Percentiles rank a stretch among this genome's conserved stretches.
phyloP scores from a whole-genome alignment of 35 echinoderm and acorn worm species.

The Apostichopus parvimensis region DNA sequence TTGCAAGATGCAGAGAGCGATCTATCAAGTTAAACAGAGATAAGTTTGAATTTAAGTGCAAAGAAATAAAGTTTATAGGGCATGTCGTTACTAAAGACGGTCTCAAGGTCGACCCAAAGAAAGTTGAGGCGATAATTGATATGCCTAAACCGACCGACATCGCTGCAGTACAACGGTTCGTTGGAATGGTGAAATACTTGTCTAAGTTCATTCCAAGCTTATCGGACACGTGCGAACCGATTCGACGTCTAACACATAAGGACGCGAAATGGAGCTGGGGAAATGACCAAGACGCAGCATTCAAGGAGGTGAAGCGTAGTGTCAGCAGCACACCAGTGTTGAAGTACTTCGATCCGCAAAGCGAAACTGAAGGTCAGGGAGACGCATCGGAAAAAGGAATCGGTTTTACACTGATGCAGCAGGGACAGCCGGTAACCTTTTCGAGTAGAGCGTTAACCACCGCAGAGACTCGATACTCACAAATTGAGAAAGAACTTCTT shows the following conservation, averaged over 20 bases:
- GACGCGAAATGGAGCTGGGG: constrained; percentile 49
- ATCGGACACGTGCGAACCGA: too few species aligned
- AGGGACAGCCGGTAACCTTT: constrained; percentile 64
- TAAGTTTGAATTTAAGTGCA: too few species aligned
- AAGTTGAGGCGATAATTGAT: too few species aligned
- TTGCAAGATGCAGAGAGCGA: too few species aligned
- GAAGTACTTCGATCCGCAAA: constrained; percentile 58
- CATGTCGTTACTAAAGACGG: too few species aligned
- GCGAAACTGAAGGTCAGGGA: constrained; percentile 68
- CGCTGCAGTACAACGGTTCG: too few species aligned
- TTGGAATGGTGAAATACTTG: too few species aligned
- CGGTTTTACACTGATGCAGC: constrained; percentile 53
- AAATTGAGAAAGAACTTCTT: constrained; percentile 78
- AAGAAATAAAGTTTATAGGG: too few species aligned
- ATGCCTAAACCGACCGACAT: too few species aligned
- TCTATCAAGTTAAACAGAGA: too few species aligned
- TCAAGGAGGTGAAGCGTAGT: constrained; percentile 43
- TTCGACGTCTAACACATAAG: constrained; percentile 69
- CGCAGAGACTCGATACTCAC: constrained; percentile 60
- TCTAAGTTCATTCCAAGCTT: too few species aligned
- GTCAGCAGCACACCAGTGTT: constrained; percentile 57
- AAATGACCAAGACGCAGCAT: constrained; percentile 44
- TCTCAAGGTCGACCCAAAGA: too few species aligned
- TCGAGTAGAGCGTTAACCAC: constrained; percentile 56
- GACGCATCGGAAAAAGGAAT: constrained; percentile 66